phyloP scores from a whole-genome alignment of 2,888 invertebrate species.

The Parthenolecanium corni region DNA sequence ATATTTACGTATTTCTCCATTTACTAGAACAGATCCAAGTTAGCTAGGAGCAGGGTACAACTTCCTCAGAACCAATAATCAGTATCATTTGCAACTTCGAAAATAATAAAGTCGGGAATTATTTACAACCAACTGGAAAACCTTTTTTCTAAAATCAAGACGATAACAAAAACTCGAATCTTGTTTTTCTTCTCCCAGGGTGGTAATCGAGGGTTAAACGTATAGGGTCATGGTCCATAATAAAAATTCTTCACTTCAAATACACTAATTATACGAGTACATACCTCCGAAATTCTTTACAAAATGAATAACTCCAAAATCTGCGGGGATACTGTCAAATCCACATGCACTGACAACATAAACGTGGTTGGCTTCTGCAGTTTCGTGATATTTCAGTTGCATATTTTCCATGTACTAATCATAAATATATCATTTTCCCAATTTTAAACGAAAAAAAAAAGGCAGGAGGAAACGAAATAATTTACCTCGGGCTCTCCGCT shows the following conservation, averaged over 20 bases:
- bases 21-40: too few species aligned
- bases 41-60: too few species aligned
- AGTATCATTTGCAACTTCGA: too few species aligned
- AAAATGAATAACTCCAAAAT: constrained; percentile 68
- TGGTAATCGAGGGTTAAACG: too few species aligned
- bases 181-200: too few species aligned
- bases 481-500: constrained; percentile 76
- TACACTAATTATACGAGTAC: background rate
- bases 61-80: too few species aligned
- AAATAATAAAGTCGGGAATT: too few species aligned
- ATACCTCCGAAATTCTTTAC: constrained; percentile 62
- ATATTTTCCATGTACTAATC: constrained; percentile 68
- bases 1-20: too few species aligned
- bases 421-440: background rate
- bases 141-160: too few species aligned
- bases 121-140: too few species aligned
- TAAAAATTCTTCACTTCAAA: background rate
- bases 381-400: constrained; percentile 65
- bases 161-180: too few species aligned
- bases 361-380: constrained; percentile 63
- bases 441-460: background rate
- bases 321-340: constrained; percentile 85
- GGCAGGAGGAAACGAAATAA: background rate
- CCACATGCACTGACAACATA: constrained; percentile 87
- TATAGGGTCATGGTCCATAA: background rate